Base-by-base conservation (phyloP, 2,797 vertebrate genomes). In the Zalophus californianus region DNA sequence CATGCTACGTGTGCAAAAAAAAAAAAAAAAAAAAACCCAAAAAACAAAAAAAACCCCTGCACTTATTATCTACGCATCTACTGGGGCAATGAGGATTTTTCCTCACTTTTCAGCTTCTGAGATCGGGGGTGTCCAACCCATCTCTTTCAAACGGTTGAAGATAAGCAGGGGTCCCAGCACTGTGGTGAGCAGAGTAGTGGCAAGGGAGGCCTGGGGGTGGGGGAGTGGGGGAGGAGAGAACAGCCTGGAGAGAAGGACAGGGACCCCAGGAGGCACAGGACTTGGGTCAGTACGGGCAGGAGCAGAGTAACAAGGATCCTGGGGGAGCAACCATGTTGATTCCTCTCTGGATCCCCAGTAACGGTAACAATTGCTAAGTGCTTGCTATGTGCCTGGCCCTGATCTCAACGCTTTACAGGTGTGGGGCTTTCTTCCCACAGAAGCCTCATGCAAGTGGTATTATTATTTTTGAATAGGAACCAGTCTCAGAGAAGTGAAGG, bases 381-480 rank as follows among this genome's bases (percentile, higher is more conserved):
- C n/a, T 93, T 66, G 2, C 83, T 41, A 0, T 4, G 27, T 48
- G 5, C 64, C 86, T 35, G 5, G 27, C 20, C 27, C 70, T 50
- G 23, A 20, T 72, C 21, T 44, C 72, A 96, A 75, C 3, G 77
- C 73, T 94, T 93, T 16, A 12, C 12, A 54, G 32, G 48, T 83
- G 56, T 5, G 2, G 38, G 21, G 16, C 11, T 56, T 48, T 44
- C 35, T 21, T 27, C 29, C 62, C 64, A n/a, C 13, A 0, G 60
- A 58, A 48, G 2, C 21, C 58, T 90, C 11, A 15, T 5, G 23
- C 23, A 25, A 86, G 12, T n/a, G 68, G 3, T 25, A 21, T 54
- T 80, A 20, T 95, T 70, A 84, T 86, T 88, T 66, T 87, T 79
- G 20, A 78, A 29, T 48, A 86, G 62, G 25, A 94, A 92, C 73